Base-by-base conservation (phyloP, 2,113 vertebrate species). In the Trachemys scripta region DNA sequence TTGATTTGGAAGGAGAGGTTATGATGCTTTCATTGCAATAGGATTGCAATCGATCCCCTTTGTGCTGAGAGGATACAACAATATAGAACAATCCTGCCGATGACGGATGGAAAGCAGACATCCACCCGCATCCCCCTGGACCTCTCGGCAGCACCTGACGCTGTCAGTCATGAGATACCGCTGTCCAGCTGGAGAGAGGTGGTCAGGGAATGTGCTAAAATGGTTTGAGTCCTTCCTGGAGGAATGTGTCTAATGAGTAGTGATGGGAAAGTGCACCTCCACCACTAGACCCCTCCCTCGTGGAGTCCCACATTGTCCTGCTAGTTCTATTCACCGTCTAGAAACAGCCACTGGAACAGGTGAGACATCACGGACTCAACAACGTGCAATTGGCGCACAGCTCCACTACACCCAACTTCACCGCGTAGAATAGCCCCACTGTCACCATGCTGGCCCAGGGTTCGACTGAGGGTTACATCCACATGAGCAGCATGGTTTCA, bases 351-450 rank as follows among this genome's bases (percentile, higher is more conserved):
- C n/a, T 42, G 4, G n/a, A 35, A n/a, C 14, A 8, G 62, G 8
- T n/a, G 62, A 69, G 38, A 11, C 38, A 20, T 10, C 69, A 75
- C 2, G 8, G 35, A 75, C 69, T 42, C 9, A 22, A 8, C 17
- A 69, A 38, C n/a, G 2, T 19, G 69, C n/a, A 65, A 31, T 7
- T 75, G 69, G 24, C 69, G 4, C 17, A 75, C 38, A 35, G 59
- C 29, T 65, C 31, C 27, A 16, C 27, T 31, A 65, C 59, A 12
- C 13, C 29, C 31, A 16, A 7, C n/a, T 42, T 38, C n/a, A 16
- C 31, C 6, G 1, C 35, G 1, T 65, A 17, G 14, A 6, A 65
- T 69, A 69, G 13, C 6, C 29, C 35, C 69, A 38, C 1, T 2
- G 6, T 75, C n/a, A 42, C n/a, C n/a, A 75, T 4, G 17, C n/a